These are phyloP conservation scores for Piaya cayana DNA, from an alignment of 2,113 vertebrate species.

Conservation along the genomic window DNA sequence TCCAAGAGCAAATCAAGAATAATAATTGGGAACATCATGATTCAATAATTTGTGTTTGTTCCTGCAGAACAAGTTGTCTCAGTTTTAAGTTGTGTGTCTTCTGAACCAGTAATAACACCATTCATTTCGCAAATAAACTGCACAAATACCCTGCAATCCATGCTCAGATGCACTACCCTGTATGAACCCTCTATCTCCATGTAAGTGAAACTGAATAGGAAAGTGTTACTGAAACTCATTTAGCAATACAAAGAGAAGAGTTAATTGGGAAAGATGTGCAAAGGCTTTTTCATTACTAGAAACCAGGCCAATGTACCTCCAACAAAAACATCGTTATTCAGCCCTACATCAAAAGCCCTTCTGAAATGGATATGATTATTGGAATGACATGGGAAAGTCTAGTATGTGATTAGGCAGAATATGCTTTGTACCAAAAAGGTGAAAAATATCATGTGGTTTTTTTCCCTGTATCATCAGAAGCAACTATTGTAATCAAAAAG, in stretches of 20 bases:
- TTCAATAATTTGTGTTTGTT: neutral
- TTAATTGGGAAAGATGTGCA: slow-evolving; percentile 4
- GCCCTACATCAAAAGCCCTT: neutral
- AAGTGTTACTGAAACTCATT: neutral
- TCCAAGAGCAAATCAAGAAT: neutral
- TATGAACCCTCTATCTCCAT: neutral
- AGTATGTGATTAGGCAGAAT: neutral
- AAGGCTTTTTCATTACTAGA: neutral
- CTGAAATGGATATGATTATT: neutral
- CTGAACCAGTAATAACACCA: neutral
- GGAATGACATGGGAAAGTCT: neutral
- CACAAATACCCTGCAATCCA: neutral
- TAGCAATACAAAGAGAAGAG: slow-evolving; percentile 8
- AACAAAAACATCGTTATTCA: neutral
- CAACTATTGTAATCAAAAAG: neutral
- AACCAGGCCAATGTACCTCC: neutral
- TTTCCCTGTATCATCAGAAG: neutral
- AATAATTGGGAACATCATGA: neutral
- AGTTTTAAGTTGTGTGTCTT: neutral
- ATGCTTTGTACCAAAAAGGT: neutral
- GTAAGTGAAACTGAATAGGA: neutral
- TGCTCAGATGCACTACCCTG: neutral
- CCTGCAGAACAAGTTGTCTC: neutral
- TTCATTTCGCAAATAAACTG: slow-evolving; percentile 13
- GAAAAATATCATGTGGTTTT: neutral